Base-by-base conservation (phyloP, 1,140 invertebrate species). In the Stenopsyche tienmushanensis region DNA sequence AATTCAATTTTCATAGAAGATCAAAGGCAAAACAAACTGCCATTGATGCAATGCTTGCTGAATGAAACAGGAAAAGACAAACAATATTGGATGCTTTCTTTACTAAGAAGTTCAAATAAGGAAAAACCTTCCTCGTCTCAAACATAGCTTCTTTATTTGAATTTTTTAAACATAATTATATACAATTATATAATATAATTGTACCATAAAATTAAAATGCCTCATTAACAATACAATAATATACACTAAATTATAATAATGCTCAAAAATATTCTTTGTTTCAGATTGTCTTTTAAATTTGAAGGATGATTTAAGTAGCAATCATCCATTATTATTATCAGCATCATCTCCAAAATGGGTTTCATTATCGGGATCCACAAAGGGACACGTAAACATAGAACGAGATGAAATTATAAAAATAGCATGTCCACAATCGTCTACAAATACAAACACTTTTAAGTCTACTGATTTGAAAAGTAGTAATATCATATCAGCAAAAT, bases 401-500 rank as follows among this genome's bases (percentile, higher is more conserved):
- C 53, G 57, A 57, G 60, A 71, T 58, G 70, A 71, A 23, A 66
- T 8, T 24, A 39, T 71, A 15, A 54, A 60, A 17, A 41, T 71
- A n/a, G 70, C 59, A 23, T 71, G 70, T 44, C 23, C 64, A 15
- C 50, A 59, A 3, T 9, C 50, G n/a, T 18, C 42, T 8, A 24
- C 21, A 1, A 29, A 63, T 5, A 62, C 49, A 21, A 67, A 71
- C 39, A 2, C 53, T 7, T 69, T 71, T 25, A 25, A 60, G 17
- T 26, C 42, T 15, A 7, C 59, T 2, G 50, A 66, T 29, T 54
- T 71, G 7, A 21, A 25, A 17, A 47, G 21, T 7, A 13, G 26
- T 10, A 62, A 66, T 44, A 26, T 66, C 3, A 20, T 69, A 21
- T 42, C 44, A 25, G 72, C 71, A 1, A 72, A 52, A 23, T 79